Evolutionary conservation across 2,797 vertebrate genomes (phyloP), one percentile per base, ranked within the genome.

Genomic region (Galago senegalensis): DNA sequence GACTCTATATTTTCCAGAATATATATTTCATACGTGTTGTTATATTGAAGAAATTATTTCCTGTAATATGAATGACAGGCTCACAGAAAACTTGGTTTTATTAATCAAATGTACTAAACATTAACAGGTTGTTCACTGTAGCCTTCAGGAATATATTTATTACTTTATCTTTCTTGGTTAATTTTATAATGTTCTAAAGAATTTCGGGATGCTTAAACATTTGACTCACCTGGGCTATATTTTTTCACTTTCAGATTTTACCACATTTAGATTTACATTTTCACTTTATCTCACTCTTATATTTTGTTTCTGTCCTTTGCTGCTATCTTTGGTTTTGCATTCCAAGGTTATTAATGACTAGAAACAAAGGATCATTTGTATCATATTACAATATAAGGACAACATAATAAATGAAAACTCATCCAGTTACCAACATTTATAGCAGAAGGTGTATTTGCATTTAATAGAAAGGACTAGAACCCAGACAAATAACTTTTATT

Each of bases 401-500:
- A 16, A 53, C 49, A 53, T 4, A 53, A 14, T 53, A 88, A 65
- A 8, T 88, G 56, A 96, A 93, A 93, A n/a, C 18, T 79, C 85
- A 82, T 43, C 34, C 49, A 91, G 80, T 77, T 69, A 89, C 31
- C 69, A 72, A 40, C 60, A 95, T 69, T 94, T 86, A 73, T 34
- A 93, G 58, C 9, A 94, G 73, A 79, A 94, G 73, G 31, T 29
- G 3, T n/a, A 60, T 63, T 85, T 89, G 34, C 31, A 89, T 70
- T 58, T 84, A 79, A 89, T 20, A 94, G 53, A 94, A 73, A 85
- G 10, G 70, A 93, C 40, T 23, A 34, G 18, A 94, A 81, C n/a
- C 70, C 8, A 95, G 83, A 94, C 87, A 92, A 92, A 77, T n/a
- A 85, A 65, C 7, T 69, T 92, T 65, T 67, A 81, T 34, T 79